These are phyloP conservation scores for Rynchops niger DNA, from an alignment of 2,113 vertebrate species.

Conservation along the genomic window DNA sequence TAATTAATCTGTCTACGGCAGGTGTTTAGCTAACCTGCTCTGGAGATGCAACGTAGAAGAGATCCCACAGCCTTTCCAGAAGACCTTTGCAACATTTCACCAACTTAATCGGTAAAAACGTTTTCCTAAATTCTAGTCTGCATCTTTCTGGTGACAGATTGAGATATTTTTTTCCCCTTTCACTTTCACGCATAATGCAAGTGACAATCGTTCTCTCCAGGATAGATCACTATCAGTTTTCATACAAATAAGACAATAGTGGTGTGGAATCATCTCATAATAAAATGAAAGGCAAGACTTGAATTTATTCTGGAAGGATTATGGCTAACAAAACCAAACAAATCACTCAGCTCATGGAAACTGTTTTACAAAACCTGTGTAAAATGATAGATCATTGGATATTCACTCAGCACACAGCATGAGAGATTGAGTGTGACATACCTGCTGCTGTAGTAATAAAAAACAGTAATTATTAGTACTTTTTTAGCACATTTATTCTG, in stretches of 20 bases:
- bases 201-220: background rate
- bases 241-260: background rate
- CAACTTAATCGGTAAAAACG: background rate
- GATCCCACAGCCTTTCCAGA: background rate
- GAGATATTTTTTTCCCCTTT: accelerated
- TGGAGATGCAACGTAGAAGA: background rate
- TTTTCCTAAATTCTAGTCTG: background rate
- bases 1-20: background rate
- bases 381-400: background rate
- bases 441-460: background rate
- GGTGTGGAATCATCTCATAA: background rate
- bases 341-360: background rate
- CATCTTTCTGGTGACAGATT: background rate
- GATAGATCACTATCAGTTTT: background rate
- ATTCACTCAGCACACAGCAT: background rate
- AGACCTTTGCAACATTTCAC: background rate
- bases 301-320: background rate
- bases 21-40: background rate
- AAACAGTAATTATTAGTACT: background rate
- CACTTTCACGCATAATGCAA: background rate
- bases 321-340: background rate
- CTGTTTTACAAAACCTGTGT: background rate
- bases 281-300: background rate
- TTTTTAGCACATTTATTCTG: background rate
- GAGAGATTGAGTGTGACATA: background rate